Evolutionary conservation across 2,113 vertebrate species (phyloP), one percentile per base, ranked within the genome.

Genomic region (Pogona vitticeps): DNA sequence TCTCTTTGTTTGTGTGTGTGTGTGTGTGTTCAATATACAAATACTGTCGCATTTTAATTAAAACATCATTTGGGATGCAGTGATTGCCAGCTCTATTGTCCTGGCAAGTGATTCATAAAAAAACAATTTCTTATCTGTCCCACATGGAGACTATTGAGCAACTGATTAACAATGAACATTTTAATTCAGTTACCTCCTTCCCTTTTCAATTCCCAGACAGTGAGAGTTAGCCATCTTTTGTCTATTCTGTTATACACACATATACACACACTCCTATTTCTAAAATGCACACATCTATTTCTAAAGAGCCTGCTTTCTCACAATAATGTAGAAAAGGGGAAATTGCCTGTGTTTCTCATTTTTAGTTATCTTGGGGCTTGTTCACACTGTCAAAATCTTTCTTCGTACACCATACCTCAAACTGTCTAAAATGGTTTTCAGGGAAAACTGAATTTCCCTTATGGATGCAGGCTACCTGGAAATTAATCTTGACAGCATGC

Each of bases 41-140:
- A 52, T 80, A 33, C n/a, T 77, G 17, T 80, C 88, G 88, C 61
- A 88, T 83, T 85, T 75, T 71, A 91, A 83, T 80, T 88, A 73
- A 65, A 23, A 31, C 61, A 21, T 71, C 33, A 73, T 92, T 92
- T 94, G 82, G 84, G 40, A 70, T 12, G 76, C 83, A 87, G 76
- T 1, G 14, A 90, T 56, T 8, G 72, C 79, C 20, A 85, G 31
- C 14, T 73, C 90, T 90, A 84, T 94, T 90, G 88, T 86, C 78
- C 85, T 78, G 67, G 70, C 80, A 92, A 91, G 42, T 67, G 28
- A 67, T 87, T 87, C 87, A 93, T 75, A 88, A 88, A 72, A 91
- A 84, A 36, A 91, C 84, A 68, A 81, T 38, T 73, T 76, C 42
- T 90, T 73, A 89, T 84, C 89, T 88, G 85, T 88, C 0, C 2